A percentile compares a stretch with the other conserved stretches of the same genome.
These are phyloP conservation scores for Agonum fuliginosum DNA, from an alignment of 2,888 invertebrate genomes.

Conservation along the genomic window DNA sequence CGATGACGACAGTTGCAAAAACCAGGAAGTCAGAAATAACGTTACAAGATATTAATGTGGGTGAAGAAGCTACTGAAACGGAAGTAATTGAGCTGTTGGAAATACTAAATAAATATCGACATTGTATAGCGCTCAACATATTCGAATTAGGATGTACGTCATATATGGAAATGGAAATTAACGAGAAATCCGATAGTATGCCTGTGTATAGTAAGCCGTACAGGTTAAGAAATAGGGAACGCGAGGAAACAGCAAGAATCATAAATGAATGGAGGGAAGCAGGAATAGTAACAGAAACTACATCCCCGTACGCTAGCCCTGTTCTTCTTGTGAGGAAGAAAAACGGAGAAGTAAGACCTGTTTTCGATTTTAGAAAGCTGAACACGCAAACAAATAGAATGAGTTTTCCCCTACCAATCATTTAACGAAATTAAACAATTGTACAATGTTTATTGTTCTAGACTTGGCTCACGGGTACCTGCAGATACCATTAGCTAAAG, in stretches of 20 bases:
- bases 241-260: neutral
- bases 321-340: too few relatives aligned
- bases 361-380: neutral
- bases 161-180: neutral
- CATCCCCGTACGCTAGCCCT: neutral
- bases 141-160: neutral
- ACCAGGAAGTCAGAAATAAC: neutral
- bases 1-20: too few relatives aligned
- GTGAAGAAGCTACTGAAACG: neutral
- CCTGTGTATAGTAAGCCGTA: neutral
- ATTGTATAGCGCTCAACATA: neutral
- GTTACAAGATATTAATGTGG: too few relatives aligned
- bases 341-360: neutral
- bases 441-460: neutral
- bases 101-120: neutral
- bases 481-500: slow-evolving; percentile 56
- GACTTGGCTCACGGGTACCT: slow-evolving; percentile 1
- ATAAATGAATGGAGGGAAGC: neutral
- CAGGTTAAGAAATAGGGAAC: neutral
- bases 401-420: neutral
- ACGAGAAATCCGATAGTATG: neutral
- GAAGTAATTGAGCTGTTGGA: neutral
- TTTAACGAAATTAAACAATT: neutral
- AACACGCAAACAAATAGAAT: neutral
- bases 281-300: neutral